Evolutionary conservation across 2,888 invertebrate genomes (phyloP), one percentile per base, ranked within the genome.

Genomic region (Epistrophe grossulariae): DNA sequence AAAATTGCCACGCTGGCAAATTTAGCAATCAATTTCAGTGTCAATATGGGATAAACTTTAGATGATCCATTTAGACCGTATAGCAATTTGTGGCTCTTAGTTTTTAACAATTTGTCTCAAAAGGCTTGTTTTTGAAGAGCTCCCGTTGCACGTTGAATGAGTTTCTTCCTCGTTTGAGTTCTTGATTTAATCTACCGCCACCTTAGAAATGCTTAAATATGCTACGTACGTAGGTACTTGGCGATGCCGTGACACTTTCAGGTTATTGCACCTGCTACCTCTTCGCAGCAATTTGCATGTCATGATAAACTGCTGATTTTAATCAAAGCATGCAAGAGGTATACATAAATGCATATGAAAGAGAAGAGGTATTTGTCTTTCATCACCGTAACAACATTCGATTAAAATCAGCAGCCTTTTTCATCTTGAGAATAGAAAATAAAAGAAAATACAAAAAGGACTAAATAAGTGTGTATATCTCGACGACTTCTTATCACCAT

Each of bases 21-120:
- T 59, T 72, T 59, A 72, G 80, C 72, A 85, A 85, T 81, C 77
- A 81, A 81, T 85, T 73, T 68, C 81, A 70, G 40, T 85, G 81
- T 77, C 84, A 82, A 73, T 85, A 82, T 73, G 64, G 60, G 62
- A 82, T 77, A 70, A 17, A 60, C 52, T 77, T 70, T 48, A 73
- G 81, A 7, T 57, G 19, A 71, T 76, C 66, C 64, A 24, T 45
- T 68, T 43, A 52, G 68, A 70, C 35, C 24, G 52, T n/a, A 40
- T 40, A 45, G 68, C 50, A 68, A n/a, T 64, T 72, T 40, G 79
- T 28, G 66, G 48, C 15, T 72, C 45, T 62, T 62, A 38, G 62
- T 62, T 24, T 62, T 62, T 43, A 72, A 72, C 76, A 79, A 80
- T 84, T 84, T 76, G 71, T 76, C 43, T 79, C 24, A 24, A 64